Percentiles rank a stretch among this genome's conserved stretches.
Conservation (phyloP, 2,113 vertebrate species). For the Bostrychus sinensis region DNA sequence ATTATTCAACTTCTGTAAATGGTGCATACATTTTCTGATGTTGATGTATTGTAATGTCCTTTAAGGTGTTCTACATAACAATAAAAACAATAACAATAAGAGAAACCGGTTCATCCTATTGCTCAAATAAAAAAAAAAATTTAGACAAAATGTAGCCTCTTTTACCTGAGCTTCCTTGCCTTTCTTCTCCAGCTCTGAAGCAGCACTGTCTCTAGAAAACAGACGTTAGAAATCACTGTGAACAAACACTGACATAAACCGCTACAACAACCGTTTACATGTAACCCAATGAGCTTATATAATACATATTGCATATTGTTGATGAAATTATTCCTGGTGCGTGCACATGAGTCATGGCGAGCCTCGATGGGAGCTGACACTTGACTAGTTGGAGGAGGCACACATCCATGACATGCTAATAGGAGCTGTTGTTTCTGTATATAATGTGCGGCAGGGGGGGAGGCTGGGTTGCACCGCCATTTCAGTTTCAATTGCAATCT, state of each 20-base stretch:
- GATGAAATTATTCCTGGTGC: not conserved
- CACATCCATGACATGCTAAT: slow-evolving; percentile 1
- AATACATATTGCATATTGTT: not conserved
- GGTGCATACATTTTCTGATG: too few species aligned
- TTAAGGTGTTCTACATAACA: too few species aligned
- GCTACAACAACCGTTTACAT: not conserved
- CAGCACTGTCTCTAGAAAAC: not conserved
- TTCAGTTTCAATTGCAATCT: slow-evolving; percentile 7
- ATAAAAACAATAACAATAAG: too few species aligned
- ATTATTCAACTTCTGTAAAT: too few species aligned
- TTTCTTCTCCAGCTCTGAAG: not conserved
- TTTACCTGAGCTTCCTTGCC: too few species aligned
- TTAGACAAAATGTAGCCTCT: too few species aligned
- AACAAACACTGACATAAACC: not conserved
- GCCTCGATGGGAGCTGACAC: not conserved
- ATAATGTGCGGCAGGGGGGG: not conserved
- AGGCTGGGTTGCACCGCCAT: not conserved
- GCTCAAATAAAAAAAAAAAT: too few species aligned
- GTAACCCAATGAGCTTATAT: slow-evolving; percentile 1
- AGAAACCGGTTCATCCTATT: too few species aligned
- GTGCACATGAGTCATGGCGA: not conserved
- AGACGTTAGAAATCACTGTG: not conserved
- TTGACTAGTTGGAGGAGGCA: too few species aligned
- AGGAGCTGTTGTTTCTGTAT: slow-evolving; percentile 1
- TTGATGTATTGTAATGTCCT: too few species aligned